Evolutionary conservation across 2,113 vertebrate species (phyloP).

Genomic region (Dinomys branickii): DNA sequence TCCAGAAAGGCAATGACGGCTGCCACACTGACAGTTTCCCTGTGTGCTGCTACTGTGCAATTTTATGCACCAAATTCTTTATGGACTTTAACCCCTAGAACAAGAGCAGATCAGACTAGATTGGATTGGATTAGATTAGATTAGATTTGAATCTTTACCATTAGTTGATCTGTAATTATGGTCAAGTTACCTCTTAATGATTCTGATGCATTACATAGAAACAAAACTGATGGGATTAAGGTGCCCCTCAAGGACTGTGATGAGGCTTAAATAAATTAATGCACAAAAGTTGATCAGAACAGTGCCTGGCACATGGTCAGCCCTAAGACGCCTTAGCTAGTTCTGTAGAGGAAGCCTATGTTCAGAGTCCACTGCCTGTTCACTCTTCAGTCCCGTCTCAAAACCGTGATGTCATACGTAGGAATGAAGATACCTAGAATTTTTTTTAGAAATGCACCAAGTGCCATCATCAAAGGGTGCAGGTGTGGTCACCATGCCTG

Average conservation of each 20-base stretch:
- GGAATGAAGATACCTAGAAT: accelerated
- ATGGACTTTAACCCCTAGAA: not conserved
- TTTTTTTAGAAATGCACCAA: not conserved
- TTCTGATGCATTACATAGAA: not conserved
- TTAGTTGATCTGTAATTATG: not conserved
- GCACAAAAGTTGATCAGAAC: not conserved
- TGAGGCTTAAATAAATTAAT: not conserved
- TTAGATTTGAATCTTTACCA: not conserved
- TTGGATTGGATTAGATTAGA: not conserved
- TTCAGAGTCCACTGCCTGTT: not conserved
- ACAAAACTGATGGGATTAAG: not conserved
- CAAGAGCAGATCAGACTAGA: not conserved
- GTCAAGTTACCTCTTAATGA: not conserved
- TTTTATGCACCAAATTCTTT: not conserved
- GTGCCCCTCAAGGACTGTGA: not conserved
- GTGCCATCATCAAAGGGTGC: not conserved
- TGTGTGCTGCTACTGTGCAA: not conserved
- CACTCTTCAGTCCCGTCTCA: too few relatives aligned
- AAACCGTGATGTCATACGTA: too few relatives aligned
- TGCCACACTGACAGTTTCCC: too few relatives aligned
- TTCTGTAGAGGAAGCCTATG: accelerated
- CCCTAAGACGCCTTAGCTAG: not conserved
- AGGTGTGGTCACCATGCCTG: accelerated
- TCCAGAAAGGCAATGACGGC: not conserved
- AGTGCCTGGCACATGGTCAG: too few relatives aligned